Conservation (phyloP, 2,113 vertebrate genomes). For the Trematomus loennbergii region DNA sequence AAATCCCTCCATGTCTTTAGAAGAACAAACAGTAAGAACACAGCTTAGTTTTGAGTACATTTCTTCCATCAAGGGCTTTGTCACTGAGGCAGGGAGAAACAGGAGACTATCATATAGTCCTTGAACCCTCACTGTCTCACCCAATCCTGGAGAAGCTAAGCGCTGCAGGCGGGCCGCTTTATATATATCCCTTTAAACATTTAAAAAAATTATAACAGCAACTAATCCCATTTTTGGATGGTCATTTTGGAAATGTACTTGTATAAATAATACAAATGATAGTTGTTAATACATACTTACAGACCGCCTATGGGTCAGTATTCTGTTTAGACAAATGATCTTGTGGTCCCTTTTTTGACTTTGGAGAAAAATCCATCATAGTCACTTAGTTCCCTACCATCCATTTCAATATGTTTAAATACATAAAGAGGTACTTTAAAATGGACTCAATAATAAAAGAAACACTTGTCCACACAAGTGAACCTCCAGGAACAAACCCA, state of each 20-base stretch:
- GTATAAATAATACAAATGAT: conserved; percentile 84
- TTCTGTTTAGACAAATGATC: conserved; percentile 30
- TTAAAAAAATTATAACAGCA: conserved; percentile 79
- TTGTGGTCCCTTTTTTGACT: conserved; percentile 45
- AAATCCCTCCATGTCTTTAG: conserved; percentile 65
- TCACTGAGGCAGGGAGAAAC: conserved; percentile 57
- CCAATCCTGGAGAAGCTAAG: conserved; percentile 24
- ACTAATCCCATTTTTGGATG: conserved; percentile 63
- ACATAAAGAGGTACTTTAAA: conserved; percentile 46
- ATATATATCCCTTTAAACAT: conserved; percentile 74
- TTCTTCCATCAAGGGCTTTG: conserved; percentile 42
- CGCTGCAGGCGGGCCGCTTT: conserved; percentile 60
- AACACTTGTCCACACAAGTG: conserved; percentile 15
- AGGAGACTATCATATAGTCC: conserved; percentile 68
- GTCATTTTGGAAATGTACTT: conserved; percentile 76
- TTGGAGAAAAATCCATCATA: conserved; percentile 48
- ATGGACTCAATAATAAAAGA: conserved; percentile 41
- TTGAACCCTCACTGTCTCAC: conserved; percentile 10
- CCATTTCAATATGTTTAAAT: conserved; percentile 10
- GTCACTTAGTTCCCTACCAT: conserved; percentile 30
- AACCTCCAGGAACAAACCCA: conserved; percentile 23
- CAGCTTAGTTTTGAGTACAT: conserved; percentile 72
- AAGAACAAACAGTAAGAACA: conserved; percentile 79
- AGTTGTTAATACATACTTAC: conserved; percentile 75
- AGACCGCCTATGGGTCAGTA: conserved; percentile 60